Base-by-base conservation (phyloP, 2,113 vertebrate genomes). In the Ranitomeya imitator region DNA sequence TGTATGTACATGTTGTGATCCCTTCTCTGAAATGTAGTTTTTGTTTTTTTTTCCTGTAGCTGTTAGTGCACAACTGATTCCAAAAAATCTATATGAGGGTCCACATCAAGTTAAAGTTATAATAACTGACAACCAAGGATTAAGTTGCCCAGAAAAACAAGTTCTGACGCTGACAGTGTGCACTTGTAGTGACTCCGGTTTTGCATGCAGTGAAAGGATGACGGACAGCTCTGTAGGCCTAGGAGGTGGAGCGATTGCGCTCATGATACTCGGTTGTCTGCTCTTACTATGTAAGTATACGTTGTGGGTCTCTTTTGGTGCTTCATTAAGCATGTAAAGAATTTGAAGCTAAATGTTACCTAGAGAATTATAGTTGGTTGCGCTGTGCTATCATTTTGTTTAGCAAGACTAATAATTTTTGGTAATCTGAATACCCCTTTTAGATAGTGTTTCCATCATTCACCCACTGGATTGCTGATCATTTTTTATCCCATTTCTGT, bases 281-380 rank as follows among this genome's bases (percentile, higher is more conserved):
- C 90, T 96, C 51, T 21, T 96, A 89, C 89, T 96, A 12, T 89
- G 96, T 96, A 92, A 95, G 96, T 95, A 85, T n/a, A 57, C 11
- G 6, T 21, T 8, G 16, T 59, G n/a, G 7, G 19, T 31, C 37
- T 73, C 6, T 15, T 73, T 73, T 67, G 65, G n/a, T 71, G 14
- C 26, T 37, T 13, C 9, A 7, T 67, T 4, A 14, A 3, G 63
- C 9, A 67, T 67, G 69, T 73, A 16, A 74, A 45, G 45, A 21
- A 19, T 37, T 16, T 51, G 23, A 57, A 57, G 9, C 9, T 57
- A 57, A 57, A 9, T 9, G 55, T 57, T 57, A 13, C 12, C 7
- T 57, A 7, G 55, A 11, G 55, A 57, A 57, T 57, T 57, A 57
- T 11, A 57, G 55, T 11, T 9, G 55, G 8, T 57, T 57, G 8